Evolutionary conservation across 2,797 vertebrate species (phyloP).

Genomic region (Liasis olivaceus): DNA sequence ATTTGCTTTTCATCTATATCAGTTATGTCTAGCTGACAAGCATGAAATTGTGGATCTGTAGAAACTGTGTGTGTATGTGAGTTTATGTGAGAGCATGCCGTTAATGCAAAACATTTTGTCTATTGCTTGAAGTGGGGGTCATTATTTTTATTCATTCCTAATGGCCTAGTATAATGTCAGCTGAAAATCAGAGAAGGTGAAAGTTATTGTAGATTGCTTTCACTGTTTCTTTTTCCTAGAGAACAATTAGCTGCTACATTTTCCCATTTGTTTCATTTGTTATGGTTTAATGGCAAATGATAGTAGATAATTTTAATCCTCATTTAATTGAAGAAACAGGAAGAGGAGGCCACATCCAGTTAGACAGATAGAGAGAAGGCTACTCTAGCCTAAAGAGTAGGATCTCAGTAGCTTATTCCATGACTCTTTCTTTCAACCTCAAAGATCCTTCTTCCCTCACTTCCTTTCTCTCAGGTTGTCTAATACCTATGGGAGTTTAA

Average conservation of each 20-base stretch:
- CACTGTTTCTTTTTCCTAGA: not conserved
- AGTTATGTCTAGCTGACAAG: not conserved
- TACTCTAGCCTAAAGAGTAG: not conserved
- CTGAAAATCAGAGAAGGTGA: not conserved
- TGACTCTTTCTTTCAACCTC: not conserved
- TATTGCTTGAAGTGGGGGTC: not conserved
- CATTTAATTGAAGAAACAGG: not conserved
- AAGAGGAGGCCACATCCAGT: not conserved
- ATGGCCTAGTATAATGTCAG: not conserved
- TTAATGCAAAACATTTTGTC: constrained; percentile 27
- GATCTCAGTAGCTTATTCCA: not conserved
- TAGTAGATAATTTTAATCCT: not conserved
- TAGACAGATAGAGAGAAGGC: not conserved
- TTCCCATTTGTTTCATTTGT: not conserved
- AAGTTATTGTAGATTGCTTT: not conserved
- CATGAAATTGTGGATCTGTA: constrained; percentile 5
- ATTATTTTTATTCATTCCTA: constrained; percentile 15
- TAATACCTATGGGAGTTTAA: not conserved
- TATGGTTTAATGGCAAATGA: not conserved
- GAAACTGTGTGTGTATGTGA: not conserved
- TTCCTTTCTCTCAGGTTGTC: not conserved
- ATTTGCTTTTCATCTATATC: not conserved
- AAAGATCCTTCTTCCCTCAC: not conserved
- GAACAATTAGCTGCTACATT: not conserved
- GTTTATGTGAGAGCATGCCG: not conserved